Evolutionary conservation across 2,797 vertebrate species (phyloP).

Genomic region (Potorous gilbertii): DNA sequence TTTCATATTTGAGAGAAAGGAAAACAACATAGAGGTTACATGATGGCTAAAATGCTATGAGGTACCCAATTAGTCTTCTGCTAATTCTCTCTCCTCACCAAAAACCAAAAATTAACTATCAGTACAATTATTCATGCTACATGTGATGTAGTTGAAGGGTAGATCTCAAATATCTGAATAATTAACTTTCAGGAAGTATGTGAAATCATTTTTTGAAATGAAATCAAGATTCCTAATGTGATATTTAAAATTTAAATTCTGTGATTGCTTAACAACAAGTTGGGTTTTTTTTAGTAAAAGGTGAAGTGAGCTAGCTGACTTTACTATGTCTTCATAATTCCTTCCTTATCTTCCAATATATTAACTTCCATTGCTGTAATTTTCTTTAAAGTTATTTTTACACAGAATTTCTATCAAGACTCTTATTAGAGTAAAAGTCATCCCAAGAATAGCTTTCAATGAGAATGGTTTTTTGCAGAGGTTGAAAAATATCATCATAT

Average conservation of each 20-base stretch:
- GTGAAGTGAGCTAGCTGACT: conserved; percentile 3
- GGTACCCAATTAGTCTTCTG: conserved; percentile 12
- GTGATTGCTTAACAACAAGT: not conserved
- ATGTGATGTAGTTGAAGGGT: not conserved
- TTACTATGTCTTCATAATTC: not conserved
- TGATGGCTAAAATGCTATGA: not conserved
- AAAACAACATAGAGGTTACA: not conserved
- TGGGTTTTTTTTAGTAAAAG: not conserved
- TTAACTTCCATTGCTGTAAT: not conserved
- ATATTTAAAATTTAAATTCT: not conserved
- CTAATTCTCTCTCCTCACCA: not conserved
- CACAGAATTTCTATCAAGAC: not conserved
- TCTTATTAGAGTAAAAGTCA: not conserved
- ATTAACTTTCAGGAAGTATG: not conserved
- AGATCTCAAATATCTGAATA: not conserved
- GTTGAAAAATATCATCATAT: not conserved
- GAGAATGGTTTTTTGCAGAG: not conserved
- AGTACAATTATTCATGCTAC: not conserved
- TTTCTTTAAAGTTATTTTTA: not conserved
- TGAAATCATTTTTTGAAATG: conserved; percentile 4
- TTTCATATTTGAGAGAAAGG: not conserved
- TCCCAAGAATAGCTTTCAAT: not conserved
- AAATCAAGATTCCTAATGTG: not conserved
- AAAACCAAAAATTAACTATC: not conserved
- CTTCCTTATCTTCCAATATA: not conserved